Base-by-base conservation (phyloP, 2,113 vertebrate species). In the Oreochromis tanganicae region DNA sequence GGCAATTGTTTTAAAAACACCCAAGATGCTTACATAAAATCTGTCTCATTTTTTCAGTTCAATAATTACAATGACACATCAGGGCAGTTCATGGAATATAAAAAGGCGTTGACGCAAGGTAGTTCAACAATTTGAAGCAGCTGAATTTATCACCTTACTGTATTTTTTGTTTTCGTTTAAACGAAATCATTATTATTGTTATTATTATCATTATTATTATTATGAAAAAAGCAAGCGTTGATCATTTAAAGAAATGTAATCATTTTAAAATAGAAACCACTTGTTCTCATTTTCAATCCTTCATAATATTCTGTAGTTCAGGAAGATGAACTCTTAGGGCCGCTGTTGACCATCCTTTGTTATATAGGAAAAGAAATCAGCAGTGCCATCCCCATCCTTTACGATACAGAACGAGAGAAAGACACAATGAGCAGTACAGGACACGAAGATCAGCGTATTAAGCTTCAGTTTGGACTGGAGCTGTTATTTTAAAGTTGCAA, bases 321-420 rank as follows among this genome's bases (percentile, higher is more conserved):
- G 19, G 9, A 19, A 32, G 0, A 2, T 80, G 85, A 66, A 82
- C 91, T 91, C 78, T 79, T 88, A 89, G 91, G 83, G 89, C 85
- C 91, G 89, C 91, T 92, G 83, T 89, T 86, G 87, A 7, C 81
- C 63, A 91, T 36, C 19, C 57, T 59, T 54, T 91, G 68, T 36
- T 16, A 16, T 24, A 7, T 38, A 27, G 12, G 6, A 5, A 7
- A 48, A 1, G 1, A 13, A 43, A 38, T 8, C 7, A 83, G 41
- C 84, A 29, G 78, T 41, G 52, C 81, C 86, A 82, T 54, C 86
- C 41, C 55, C 32, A 48, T 84, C 46, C 55, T 79, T 41, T 61
- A 75, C 14, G 7, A 80, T 14, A 32, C 2, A 80, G 48, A 61
- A 52, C 32, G 13, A 71, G 50, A 86, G 46, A 85, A 56, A 46